phyloP scores from a whole-genome alignment of 2,113 vertebrate species.

The Hydropotes inermis region DNA sequence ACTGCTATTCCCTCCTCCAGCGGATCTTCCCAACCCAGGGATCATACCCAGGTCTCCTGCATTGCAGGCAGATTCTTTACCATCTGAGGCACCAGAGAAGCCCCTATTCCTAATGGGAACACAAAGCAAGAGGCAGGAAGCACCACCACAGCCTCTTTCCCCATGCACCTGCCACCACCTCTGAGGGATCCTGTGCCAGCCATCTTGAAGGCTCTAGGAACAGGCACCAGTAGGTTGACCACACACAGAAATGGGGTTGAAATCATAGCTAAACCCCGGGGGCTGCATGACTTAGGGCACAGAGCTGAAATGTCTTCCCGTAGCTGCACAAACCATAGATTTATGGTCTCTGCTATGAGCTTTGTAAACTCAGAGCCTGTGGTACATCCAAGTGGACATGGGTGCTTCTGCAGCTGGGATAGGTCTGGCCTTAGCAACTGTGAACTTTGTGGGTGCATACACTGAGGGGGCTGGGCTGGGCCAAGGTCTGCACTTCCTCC shows the following conservation, averaged over 20 bases:
- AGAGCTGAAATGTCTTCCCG: not conserved
- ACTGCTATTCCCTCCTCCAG: not conserved
- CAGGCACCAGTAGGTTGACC: not conserved
- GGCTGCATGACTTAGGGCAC: too few species aligned
- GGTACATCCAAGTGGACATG: not conserved
- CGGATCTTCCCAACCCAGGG: not conserved
- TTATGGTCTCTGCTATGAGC: not conserved
- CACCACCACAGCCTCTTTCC: not conserved
- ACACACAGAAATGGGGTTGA: not conserved
- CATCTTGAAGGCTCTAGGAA: not conserved
- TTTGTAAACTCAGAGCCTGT: not conserved
- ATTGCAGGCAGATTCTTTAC: not conserved
- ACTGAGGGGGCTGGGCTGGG: not conserved
- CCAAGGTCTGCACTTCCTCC: not conserved
- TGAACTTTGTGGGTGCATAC: not conserved
- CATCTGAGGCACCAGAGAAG: not conserved
- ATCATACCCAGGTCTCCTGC: not conserved
- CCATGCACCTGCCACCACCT: not conserved
- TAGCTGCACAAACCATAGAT: not conserved
- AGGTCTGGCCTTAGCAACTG: not conserved
- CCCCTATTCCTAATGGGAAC: not conserved
- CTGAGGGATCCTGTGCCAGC: not conserved
- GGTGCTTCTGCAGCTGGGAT: not conserved
- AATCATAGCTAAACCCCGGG: not conserved
- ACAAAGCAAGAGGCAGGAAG: not conserved